Evolutionary conservation across 2,888 invertebrate genomes (phyloP).

Genomic region (Callinectes sapidus): DNA sequence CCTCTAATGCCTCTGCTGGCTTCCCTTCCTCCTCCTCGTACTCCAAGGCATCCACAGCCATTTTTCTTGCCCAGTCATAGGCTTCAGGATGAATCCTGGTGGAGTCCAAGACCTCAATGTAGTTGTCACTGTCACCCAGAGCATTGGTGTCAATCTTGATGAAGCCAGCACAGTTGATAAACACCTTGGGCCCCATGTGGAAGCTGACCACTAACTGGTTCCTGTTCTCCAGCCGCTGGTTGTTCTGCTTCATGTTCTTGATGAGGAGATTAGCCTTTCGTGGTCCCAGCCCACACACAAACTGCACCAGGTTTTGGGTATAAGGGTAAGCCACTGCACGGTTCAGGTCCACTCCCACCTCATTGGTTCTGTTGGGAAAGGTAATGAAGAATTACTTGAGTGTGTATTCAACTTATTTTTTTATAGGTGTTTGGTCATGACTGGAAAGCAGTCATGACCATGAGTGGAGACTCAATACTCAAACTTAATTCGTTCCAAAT

Average conservation of each 20-base stretch:
- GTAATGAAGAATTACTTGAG: neutral
- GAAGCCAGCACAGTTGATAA: constrained; percentile 99
- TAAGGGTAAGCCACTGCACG: constrained; percentile 92
- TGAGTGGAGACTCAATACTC: no score
- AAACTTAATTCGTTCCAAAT: no score
- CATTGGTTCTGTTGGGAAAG: constrained; percentile 84
- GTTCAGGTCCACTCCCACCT: constrained; percentile 98
- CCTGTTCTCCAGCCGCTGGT: constrained; percentile 93
- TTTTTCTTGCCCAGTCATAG: constrained; percentile 99
- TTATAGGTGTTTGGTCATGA: neutral
- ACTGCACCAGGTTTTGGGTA: constrained; percentile 92
- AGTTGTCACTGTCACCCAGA: constrained; percentile 84
- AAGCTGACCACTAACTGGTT: constrained; percentile 96
- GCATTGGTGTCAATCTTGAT: constrained; percentile 98
- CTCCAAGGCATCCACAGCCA: constrained; percentile 99
- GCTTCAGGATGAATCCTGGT: constrained; percentile 99
- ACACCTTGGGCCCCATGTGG: constrained; percentile 98
- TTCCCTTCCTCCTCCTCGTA: constrained; percentile 89
- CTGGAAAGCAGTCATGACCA: no score
- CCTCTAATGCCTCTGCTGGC: constrained; percentile 97
- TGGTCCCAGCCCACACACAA: constrained; percentile 97
- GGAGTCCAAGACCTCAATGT: constrained; percentile 94
- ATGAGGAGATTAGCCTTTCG: constrained; percentile 92
- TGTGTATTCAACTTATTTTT: neutral
- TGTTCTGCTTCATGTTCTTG: constrained; percentile 90